A percentile compares a stretch with the other conserved stretches of the same genome.
These are phyloP conservation scores for Virgularia gustaviana DNA, from an alignment of 92 coral and sea anemone genomes.

Conservation along the genomic window DNA sequence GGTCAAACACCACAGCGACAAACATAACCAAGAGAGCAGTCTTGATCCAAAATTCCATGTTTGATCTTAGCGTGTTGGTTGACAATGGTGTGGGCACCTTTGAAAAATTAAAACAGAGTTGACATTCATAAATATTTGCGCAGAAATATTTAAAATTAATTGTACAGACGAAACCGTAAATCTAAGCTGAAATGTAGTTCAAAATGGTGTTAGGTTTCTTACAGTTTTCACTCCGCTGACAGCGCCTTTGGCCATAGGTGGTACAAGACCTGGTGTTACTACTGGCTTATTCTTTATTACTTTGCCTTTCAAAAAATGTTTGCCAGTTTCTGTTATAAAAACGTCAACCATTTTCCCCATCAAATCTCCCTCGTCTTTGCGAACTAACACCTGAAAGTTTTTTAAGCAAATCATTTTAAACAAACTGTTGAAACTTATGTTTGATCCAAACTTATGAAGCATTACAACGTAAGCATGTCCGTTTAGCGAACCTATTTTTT, in stretches of 20 bases:
- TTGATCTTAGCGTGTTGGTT: conserved; percentile 20
- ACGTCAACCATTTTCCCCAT: conserved; percentile 94
- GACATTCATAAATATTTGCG: background rate
- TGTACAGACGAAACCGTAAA: background rate
- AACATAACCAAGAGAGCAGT: conserved; percentile 62
- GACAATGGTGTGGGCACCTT: conserved; percentile 24
- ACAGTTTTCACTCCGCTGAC: conserved; percentile 77
- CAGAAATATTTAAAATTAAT: background rate
- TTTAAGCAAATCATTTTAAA: too few species aligned
- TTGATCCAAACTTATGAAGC: too few species aligned
- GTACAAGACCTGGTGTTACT: conserved; percentile 80
- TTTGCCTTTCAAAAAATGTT: conserved; percentile 78
- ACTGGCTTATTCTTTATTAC: conserved; percentile 59
- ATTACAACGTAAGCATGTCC: too few species aligned
- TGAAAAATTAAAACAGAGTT: background rate
- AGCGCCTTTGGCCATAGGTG: conserved; percentile 86
- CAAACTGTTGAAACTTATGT: too few species aligned
- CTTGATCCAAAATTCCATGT: conserved; percentile 54
- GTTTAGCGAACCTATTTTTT: too few species aligned
- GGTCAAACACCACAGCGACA: conserved; percentile 64
- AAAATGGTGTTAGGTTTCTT: background rate
- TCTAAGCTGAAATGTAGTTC: too few species aligned
- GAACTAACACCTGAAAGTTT: conserved; percentile 93
- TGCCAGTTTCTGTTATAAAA: conserved; percentile 72
- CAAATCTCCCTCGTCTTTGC: conserved; percentile 85